phyloP scores from a whole-genome alignment of 2,797 vertebrate genomes.

The Syngnathus rostellatus region DNA sequence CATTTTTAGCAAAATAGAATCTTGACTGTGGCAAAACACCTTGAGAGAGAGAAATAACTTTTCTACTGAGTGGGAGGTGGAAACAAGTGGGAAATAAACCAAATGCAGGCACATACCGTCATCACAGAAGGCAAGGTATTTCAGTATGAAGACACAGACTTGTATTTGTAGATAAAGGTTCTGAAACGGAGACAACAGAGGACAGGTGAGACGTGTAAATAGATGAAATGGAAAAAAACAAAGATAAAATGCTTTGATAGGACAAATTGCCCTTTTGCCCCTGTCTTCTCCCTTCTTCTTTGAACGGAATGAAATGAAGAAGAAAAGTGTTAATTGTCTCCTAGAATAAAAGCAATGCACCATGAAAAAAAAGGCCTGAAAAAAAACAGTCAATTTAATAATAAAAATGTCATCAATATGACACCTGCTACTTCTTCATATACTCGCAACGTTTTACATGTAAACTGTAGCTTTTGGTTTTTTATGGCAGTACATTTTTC shows the following conservation, averaged over 20 bases:
- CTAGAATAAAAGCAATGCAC: slow-evolving; percentile 34
- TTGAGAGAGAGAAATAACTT: too few relatives aligned
- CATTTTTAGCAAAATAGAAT: background rate
- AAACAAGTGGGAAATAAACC: slow-evolving; percentile 31
- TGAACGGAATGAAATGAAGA: slow-evolving; percentile 31
- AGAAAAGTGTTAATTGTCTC: slow-evolving; percentile 36
- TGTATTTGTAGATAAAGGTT: slow-evolving; percentile 29
- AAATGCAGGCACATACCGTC: slow-evolving; percentile 31
- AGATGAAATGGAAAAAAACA: slow-evolving; percentile 36
- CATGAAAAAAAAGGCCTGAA: background rate
- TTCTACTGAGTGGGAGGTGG: slow-evolving; percentile 12
- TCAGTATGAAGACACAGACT: slow-evolving; percentile 35
- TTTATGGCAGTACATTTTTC: background rate
- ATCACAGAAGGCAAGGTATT: slow-evolving; percentile 31
- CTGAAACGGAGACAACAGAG: slow-evolving; percentile 27
- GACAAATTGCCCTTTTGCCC: slow-evolving; percentile 30
- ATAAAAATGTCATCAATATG: background rate
- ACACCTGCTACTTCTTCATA: background rate
- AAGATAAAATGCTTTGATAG: slow-evolving; percentile 54
- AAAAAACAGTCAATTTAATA: background rate
- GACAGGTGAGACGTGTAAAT: slow-evolving; percentile 33
- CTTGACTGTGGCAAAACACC: too few relatives aligned
- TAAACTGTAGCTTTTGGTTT: background rate
- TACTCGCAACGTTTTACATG: background rate
- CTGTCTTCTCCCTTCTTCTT: slow-evolving; percentile 19